These are phyloP conservation scores for Remorina albescens DNA, from an alignment of 2,797 vertebrate genomes.

Conservation along the genomic window DNA sequence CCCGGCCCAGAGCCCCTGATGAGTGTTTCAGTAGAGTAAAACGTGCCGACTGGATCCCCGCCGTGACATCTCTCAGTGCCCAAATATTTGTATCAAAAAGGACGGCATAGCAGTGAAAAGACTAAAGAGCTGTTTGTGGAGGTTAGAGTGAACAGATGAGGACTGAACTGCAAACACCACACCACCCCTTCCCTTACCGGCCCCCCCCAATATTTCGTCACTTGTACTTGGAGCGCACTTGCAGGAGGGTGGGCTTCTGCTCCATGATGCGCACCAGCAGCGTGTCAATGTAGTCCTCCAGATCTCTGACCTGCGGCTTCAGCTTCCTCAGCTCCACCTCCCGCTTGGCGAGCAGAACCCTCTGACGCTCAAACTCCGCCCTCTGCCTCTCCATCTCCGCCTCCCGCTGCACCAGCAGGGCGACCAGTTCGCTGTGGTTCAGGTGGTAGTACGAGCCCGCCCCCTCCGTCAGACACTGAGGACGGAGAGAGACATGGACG, in stretches of 20 bases:
- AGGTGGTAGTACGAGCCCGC: conserved; percentile 95
- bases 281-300: conserved; percentile 98
- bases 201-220: conserved; percentile 58
- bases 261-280: conserved; percentile 99
- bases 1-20: conserved; percentile 30
- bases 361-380: conserved; percentile 86
- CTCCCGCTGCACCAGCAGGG: conserved; percentile 92
- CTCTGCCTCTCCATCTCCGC: conserved; percentile 88
- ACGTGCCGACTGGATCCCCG: conserved; percentile 71
- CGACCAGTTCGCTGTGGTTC: conserved; percentile 93
- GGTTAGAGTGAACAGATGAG: conserved; percentile 55
- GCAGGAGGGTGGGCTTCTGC: conserved; percentile 94
- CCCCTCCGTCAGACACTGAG: conserved; percentile 83
- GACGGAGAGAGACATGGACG: no score
- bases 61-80: conserved; percentile 64
- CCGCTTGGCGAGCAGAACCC: conserved; percentile 89
- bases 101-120: conserved; percentile 84
- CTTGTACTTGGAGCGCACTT: conserved; percentile 88
- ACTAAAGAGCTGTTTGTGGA: conserved; percentile 78
- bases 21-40: conserved; percentile 64
- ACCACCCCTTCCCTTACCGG: conserved; percentile 13
- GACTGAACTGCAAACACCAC: conserved; percentile 23
- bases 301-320: conserved; percentile 90
- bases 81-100: conserved; percentile 79
- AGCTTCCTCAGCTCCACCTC: conserved; percentile 91